Evolutionary conservation across 1,140 invertebrate species (phyloP).

Genomic region (Ectropis grisescens): DNA sequence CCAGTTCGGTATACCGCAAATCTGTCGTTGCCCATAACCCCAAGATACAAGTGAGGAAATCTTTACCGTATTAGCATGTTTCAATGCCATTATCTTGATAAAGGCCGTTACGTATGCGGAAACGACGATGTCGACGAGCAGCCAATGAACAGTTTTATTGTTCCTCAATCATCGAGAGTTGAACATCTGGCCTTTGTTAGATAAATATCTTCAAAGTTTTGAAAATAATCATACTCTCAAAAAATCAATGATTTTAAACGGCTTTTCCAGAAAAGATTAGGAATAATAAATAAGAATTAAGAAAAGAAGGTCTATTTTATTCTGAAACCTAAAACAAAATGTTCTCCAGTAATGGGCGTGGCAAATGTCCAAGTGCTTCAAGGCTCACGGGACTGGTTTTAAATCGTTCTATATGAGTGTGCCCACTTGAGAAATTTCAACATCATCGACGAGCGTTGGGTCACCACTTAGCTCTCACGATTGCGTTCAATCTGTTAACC

Average conservation of each 20-base stretch:
- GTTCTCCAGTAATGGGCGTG: constrained; percentile 44
- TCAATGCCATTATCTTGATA: constrained; percentile 54
- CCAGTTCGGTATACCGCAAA: too few species aligned
- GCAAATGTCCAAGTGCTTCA: constrained; percentile 48
- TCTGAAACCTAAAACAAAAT: constrained; percentile 8
- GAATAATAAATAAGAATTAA: too few species aligned
- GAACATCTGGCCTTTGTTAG: constrained; percentile 29
- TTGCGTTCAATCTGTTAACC: constrained; percentile 10
- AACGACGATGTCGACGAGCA: constrained; percentile 15
- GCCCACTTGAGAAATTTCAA: constrained; percentile 46
- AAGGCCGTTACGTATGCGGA: constrained; percentile 51
- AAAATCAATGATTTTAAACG: not conserved
- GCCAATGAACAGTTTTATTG: constrained; percentile 35
- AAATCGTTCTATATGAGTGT: constrained; percentile 33
- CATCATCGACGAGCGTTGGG: constrained; percentile 23
- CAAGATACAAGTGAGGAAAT: constrained; percentile 36
- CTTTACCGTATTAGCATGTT: constrained; percentile 29
- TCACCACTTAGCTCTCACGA: constrained; percentile 14
- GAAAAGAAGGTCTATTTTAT: too few species aligned
- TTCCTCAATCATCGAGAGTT: constrained; percentile 26
- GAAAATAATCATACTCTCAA: not conserved
- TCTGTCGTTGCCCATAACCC: too few species aligned
- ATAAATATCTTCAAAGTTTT: not conserved
- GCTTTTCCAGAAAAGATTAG: too few species aligned
- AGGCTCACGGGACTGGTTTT: constrained; percentile 49